Evolutionary conservation across 2,113 vertebrate species (phyloP).

Genomic region (Stercorarius parasiticus): DNA sequence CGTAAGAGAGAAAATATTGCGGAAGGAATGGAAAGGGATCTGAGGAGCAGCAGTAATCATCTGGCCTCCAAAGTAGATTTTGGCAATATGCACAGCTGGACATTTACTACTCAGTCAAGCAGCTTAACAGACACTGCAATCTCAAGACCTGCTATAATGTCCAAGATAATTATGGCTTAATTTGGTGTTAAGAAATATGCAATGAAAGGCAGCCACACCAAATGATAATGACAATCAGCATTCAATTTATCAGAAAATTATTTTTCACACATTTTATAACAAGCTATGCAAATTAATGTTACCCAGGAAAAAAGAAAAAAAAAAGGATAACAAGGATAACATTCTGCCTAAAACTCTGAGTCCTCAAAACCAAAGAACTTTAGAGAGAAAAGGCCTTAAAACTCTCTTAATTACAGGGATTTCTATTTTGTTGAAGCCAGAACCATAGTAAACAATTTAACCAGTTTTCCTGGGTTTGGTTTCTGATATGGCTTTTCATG

Average conservation of each 20-base stretch:
- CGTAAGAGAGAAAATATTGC: not conserved
- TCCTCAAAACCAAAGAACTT: not conserved
- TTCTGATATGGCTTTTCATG: not conserved
- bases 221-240: not conserved
- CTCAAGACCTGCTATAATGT: not conserved
- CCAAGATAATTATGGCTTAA: not conserved
- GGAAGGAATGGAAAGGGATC: not conserved
- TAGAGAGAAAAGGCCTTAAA: not conserved
- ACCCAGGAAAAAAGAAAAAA: not conserved
- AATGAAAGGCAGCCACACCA: not conserved
- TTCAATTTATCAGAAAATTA: not conserved
- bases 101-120: not conserved
- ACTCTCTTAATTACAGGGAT: not conserved
- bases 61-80: not conserved
- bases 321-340: not conserved
- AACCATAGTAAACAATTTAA: not conserved
- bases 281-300: not conserved
- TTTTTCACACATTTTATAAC: not conserved
- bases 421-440: not conserved
- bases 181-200: not conserved
- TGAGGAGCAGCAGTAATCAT: not conserved
- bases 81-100: not conserved
- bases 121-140: not conserved
- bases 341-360: not conserved
- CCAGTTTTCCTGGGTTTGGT: not conserved